Evolutionary conservation across 2,113 vertebrate genomes (phyloP).

Genomic region (Aepyceros melampus): DNA sequence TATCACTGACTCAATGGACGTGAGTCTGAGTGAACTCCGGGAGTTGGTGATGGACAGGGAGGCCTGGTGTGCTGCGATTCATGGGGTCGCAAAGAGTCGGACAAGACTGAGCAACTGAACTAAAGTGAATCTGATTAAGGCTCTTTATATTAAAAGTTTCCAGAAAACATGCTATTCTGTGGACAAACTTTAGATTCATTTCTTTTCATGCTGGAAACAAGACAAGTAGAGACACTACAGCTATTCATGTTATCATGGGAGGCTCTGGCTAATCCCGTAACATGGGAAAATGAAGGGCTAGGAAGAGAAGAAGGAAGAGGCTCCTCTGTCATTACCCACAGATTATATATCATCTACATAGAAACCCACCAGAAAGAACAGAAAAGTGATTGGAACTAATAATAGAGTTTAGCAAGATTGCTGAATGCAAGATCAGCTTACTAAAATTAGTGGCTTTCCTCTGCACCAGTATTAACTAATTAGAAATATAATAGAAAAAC

Average conservation of each 20-base stretch:
- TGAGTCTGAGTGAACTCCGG: too few species aligned
- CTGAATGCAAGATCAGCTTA: conserved; percentile 12
- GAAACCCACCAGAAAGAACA: conserved; percentile 18
- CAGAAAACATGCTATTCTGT: not conserved
- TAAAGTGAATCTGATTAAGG: not conserved
- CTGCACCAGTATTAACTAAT: conserved; percentile 18
- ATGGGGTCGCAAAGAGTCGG: too few species aligned
- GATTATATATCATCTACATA: not conserved
- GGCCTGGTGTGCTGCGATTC: too few species aligned
- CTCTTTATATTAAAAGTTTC: not conserved
- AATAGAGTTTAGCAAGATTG: conserved; percentile 2
- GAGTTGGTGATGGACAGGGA: too few species aligned
- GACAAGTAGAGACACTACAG: not conserved
- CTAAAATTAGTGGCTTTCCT: conserved; percentile 41
- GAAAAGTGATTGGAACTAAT: conserved; percentile 33
- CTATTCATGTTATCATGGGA: fast-evolving
- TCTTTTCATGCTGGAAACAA: not conserved
- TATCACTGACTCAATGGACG: fast-evolving
- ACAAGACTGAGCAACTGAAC: too few species aligned
- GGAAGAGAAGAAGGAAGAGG: not conserved
- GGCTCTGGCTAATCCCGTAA: not conserved
- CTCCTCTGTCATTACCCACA: not conserved
- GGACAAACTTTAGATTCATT: not conserved
- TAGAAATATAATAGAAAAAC: conserved; percentile 32
- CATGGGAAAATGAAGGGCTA: not conserved